These are phyloP conservation scores for Alloplasta piceator DNA, from an alignment of 2,888 invertebrate genomes.

Conservation along the genomic window DNA sequence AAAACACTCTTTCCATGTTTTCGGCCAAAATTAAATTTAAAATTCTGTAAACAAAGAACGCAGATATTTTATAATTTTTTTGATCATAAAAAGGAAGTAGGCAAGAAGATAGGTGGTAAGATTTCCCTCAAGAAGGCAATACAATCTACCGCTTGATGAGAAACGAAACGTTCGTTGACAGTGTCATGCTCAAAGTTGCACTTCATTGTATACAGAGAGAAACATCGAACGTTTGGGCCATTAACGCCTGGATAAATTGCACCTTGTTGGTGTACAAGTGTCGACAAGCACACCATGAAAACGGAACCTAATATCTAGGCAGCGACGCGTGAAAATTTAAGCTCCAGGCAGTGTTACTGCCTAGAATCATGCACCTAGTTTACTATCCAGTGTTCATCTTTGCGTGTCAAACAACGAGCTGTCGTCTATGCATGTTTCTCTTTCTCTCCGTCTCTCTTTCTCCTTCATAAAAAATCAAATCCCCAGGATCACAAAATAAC, in stretches of 20 bases:
- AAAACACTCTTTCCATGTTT: too few relatives aligned
- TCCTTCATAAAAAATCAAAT: neutral
- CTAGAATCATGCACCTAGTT: constrained; percentile 20
- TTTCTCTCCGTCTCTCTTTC: neutral
- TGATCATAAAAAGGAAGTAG: too few relatives aligned
- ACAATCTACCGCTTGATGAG: constrained; percentile 20
- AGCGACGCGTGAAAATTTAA: constrained; percentile 59
- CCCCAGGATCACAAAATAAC: neutral
- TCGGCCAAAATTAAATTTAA: too few relatives aligned
- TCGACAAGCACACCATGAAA: constrained; percentile 72
- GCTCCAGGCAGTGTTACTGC: constrained; percentile 29
- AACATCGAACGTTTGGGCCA: constrained; percentile 31
- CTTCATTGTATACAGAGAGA: constrained; percentile 13
- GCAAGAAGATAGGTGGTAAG: too few relatives aligned
- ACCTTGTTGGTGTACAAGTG: constrained; percentile 54
- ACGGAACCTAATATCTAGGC: constrained; percentile 71
- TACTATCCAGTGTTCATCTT: constrained; percentile 10
- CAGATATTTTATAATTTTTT: too few relatives aligned
- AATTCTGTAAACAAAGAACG: too few relatives aligned
- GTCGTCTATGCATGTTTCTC: neutral
- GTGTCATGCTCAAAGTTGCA: too few relatives aligned
- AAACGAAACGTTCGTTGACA: too few relatives aligned
- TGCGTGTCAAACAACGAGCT: constrained; percentile 22
- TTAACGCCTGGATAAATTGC: constrained; percentile 67
- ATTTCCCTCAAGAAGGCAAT: neutral